Evolutionary conservation across 1,140 invertebrate genomes (phyloP), one percentile per base, ranked within the genome.

Genomic region (Penaeus chinensis): DNA sequence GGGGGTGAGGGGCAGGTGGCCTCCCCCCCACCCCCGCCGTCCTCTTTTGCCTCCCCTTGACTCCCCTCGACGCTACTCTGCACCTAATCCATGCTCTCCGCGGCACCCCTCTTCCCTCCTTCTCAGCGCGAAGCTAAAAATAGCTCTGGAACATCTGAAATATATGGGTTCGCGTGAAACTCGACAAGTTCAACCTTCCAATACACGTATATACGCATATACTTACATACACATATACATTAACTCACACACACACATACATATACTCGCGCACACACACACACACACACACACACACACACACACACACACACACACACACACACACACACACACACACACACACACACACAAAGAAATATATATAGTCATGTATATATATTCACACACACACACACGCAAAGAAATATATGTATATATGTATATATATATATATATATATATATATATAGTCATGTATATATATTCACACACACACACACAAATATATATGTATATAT

Each of bases 1-100:
- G 54, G 54, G 54, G 16, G 54, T 11, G 47, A 54, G 54, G 54
- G 54, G 54, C 54, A 54, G 54, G 54, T 54, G 54, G 8, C 54
- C 54, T 13, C 54, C 54, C 54, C 54, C 54, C 54, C 54, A 5
- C 11, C 54, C 16, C 54, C 54, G 5, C 10, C 16, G 54, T 71
- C 66, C 66, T 71, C 66, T 32, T 71, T 32, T 32, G 11, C 66
- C 66, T 71, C 90, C 90, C 88, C 89, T 91, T 91, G 89, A 90
- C 91, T 91, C 91, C 90, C 91, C 91, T 91, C 91, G 91, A 90
- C 90, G 91, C 91, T 91, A 85, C 90, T 90, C 90, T 80, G 89
- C 88, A 80, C 88, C 89, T 81, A 81, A 62, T 89, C 89, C 65
- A 83, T 77, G 86, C 84, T 87, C 66, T 71, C 66, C 2, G 11